Percentiles rank a stretch among this genome's conserved stretches.
Conservation (phyloP, 2,113 vertebrate species). For the Columba livia region DNA sequence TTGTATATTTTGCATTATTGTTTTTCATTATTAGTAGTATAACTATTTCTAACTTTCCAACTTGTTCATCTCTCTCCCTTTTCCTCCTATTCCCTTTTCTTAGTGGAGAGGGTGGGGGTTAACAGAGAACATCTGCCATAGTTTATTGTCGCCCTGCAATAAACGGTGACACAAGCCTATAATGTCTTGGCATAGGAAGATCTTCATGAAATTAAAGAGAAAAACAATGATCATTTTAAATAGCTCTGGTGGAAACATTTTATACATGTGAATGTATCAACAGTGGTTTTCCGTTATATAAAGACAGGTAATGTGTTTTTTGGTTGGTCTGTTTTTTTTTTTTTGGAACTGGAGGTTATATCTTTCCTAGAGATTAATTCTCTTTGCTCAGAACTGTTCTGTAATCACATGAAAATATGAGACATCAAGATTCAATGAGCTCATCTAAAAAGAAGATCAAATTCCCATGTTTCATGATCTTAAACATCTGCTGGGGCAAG, state of each 20-base stretch:
- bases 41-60: no score
- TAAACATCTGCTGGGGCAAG: not conserved
- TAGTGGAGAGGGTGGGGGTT: no score
- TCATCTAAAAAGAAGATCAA: not conserved
- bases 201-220: not conserved
- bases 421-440: not conserved
- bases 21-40: no score
- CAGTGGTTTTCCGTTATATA: not conserved
- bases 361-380: not conserved
- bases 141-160: no score
- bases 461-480: not conserved
- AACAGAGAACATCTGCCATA: no score
- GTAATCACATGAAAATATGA: not conserved
- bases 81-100: no score
- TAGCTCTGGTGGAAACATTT: not conserved
- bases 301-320: not conserved
- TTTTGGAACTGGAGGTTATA: not conserved
- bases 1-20: no score
- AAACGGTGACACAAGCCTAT: not conserved
- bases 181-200: accelerated
- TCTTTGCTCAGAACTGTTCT: not conserved
- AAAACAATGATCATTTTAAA: not conserved
- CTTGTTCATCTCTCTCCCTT: no score
- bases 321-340: not conserved
- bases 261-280: not conserved